phyloP scores from a whole-genome alignment of 2,797 vertebrate genomes.

The Phataginus tetradactyla region DNA sequence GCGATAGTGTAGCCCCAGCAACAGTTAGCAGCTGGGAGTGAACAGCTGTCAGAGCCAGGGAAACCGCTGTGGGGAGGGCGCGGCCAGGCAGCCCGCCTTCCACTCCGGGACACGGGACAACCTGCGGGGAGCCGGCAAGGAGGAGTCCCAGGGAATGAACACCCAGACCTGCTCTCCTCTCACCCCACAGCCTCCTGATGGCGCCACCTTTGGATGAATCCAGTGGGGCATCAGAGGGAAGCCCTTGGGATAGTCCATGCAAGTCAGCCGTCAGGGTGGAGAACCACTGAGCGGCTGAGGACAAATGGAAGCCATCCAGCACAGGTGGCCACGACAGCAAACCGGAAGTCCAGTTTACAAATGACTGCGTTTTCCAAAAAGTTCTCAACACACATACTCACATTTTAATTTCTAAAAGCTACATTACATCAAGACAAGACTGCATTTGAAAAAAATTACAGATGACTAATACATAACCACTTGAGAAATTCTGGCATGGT shows the following conservation, averaged over 20 bases:
- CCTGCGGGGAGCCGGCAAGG: not conserved
- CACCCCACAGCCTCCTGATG: not conserved
- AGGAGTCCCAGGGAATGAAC: not conserved
- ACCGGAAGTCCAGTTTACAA: not conserved
- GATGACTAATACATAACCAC: not conserved
- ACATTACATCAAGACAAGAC: too few species aligned
- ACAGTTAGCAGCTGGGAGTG: not conserved
- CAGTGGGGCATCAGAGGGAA: not conserved
- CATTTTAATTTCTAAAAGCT: too few species aligned
- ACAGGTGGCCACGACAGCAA: not conserved
- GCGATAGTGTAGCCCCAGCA: not conserved
- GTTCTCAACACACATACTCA: too few species aligned
- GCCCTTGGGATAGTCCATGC: not conserved
- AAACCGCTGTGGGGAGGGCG: not conserved
- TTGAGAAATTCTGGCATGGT: not conserved
- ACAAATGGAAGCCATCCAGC: not conserved
- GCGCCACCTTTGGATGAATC: not conserved
- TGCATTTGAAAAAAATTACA: not conserved
- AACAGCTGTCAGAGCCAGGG: not conserved
- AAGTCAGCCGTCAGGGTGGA: not conserved
- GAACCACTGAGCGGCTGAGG: not conserved
- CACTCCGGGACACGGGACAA: accelerated
- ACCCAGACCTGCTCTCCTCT: not conserved
- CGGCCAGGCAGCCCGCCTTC: not conserved
- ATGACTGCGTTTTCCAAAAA: not conserved